Evolutionary conservation across 2,888 invertebrate genomes (phyloP).

Genomic region (Cynaeus angustus): DNA sequence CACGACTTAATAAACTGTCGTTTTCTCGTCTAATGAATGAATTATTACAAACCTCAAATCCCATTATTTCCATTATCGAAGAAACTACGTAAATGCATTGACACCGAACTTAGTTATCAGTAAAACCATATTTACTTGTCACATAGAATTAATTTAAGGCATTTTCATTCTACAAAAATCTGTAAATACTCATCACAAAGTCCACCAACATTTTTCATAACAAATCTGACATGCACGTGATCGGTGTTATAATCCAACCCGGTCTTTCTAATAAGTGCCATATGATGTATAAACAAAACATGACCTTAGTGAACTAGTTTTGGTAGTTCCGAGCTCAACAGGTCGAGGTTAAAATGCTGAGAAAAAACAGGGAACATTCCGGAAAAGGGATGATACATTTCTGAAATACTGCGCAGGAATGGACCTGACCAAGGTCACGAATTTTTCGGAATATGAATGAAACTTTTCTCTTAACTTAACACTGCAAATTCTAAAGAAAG

Average conservation of each 20-base stretch:
- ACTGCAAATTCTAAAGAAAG: no score
- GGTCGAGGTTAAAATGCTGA: neutral
- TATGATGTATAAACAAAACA: no score
- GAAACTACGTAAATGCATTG: neutral
- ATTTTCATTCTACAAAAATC: constrained; percentile 7
- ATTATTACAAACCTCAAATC: no score
- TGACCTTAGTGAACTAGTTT: neutral
- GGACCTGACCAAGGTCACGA: no score
- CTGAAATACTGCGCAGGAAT: no score
- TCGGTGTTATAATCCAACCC: neutral
- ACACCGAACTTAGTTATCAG: neutral
- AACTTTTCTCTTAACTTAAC: no score
- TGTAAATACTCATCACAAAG: constrained; percentile 5
- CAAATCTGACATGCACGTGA: neutral
- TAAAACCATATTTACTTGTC: neutral
- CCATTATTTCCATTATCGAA: neutral
- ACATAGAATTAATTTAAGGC: neutral
- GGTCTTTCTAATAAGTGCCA: no score
- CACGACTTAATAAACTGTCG: no score
- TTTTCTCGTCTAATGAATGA: no score
- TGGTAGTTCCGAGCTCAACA: neutral
- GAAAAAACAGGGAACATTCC: neutral
- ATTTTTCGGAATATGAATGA: no score
- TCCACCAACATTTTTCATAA: neutral
- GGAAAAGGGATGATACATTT: no score